Conservation (phyloP, 2,113 vertebrate genomes). For the Chiloscyllium plagiosum region DNA sequence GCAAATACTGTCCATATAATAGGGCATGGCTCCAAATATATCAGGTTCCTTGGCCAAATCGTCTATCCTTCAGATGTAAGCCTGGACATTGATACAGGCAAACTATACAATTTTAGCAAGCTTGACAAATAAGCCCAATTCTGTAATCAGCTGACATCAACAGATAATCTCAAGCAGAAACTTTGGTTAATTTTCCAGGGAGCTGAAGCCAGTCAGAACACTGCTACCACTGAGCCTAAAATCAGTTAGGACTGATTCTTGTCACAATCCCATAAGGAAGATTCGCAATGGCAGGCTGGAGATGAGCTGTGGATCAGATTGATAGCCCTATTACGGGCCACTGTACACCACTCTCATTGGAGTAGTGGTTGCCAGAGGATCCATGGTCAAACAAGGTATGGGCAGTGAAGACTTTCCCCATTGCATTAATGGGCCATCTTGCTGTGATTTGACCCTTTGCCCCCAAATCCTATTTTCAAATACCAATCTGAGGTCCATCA, state of each 20-base stretch:
- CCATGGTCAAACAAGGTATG: too few species aligned
- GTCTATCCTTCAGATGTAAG: background rate
- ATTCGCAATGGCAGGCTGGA: too few species aligned
- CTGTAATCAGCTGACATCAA: background rate
- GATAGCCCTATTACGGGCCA: too few species aligned
- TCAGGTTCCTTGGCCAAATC: background rate
- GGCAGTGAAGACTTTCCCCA: too few species aligned
- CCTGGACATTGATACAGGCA: background rate
- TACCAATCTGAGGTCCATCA: too few species aligned
- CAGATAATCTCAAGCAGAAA: background rate
- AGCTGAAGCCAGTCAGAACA: background rate
- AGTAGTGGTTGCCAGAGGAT: too few species aligned
- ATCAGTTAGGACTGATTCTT: background rate
- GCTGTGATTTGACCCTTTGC: too few species aligned
- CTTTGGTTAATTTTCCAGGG: background rate
- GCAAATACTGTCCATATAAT: background rate
- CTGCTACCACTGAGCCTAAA: background rate
- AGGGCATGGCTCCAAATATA: background rate
- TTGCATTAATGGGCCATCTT: too few species aligned
- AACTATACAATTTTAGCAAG: background rate
- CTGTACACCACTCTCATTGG: too few species aligned
- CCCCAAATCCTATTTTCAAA: too few species aligned
- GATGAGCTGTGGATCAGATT: too few species aligned
- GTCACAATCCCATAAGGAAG: too few species aligned
- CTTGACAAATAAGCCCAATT: background rate